These are phyloP conservation scores for Hydractinia symbiolongicarpus DNA, from an alignment of 30 jellyfish, hydroid and myxozoan genomes.

Conservation along the genomic window DNA sequence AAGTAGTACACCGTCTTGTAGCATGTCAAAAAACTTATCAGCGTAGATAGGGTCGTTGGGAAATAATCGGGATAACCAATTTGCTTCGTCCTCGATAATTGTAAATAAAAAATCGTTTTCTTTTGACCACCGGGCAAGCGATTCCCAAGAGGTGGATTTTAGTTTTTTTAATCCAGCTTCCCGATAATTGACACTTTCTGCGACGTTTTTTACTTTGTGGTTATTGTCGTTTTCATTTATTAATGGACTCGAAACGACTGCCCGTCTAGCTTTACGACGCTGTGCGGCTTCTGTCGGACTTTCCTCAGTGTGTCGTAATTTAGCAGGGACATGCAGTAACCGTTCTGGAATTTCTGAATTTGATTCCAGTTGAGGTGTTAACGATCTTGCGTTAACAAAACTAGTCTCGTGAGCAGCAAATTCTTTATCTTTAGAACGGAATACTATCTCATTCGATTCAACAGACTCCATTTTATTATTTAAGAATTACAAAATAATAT, in stretches of 20 bases:
- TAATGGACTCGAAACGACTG: slow-evolving; percentile 23
- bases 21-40: slow-evolving; percentile 60
- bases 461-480: background rate
- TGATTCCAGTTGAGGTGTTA: background rate
- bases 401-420: slow-evolving; percentile 9
- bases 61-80: slow-evolving; percentile 77
- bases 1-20: slow-evolving; percentile 88
- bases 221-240: background rate
- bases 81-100: slow-evolving; percentile 92
- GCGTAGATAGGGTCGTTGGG: slow-evolving; percentile 92
- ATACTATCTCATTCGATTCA: background rate
- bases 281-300: slow-evolving; percentile 18
- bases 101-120: slow-evolving; percentile 95
- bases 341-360: background rate
- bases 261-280: slow-evolving; percentile 20
- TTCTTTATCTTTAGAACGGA: slow-evolving; percentile 4
- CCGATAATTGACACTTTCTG: slow-evolving; percentile 20
- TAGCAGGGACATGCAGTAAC: background rate
- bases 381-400: slow-evolving; percentile 1
- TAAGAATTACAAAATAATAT: too few relatives aligned
- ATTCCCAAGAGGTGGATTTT: slow-evolving; percentile 77
- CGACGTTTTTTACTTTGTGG: slow-evolving; percentile 5
- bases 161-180: slow-evolving; percentile 46
- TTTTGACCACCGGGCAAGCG: slow-evolving; percentile 96
- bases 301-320: slow-evolving; percentile 27